phyloP scores from a whole-genome alignment of 2,113 vertebrate genomes.

The Noctilio leporinus region DNA sequence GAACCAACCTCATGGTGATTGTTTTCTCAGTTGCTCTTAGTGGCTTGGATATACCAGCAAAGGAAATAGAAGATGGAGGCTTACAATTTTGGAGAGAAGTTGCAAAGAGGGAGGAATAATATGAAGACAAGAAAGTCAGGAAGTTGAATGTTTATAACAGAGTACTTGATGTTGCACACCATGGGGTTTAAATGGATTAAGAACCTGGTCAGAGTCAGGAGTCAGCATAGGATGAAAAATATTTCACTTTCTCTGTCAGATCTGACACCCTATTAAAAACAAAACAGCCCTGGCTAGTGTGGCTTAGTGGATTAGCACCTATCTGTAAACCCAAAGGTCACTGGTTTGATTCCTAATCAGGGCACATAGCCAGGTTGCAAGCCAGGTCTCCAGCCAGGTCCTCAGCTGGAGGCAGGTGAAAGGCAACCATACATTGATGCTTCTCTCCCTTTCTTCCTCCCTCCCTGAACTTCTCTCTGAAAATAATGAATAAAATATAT shows the following conservation, averaged over 20 bases:
- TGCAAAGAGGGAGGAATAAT: neutral
- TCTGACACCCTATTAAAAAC: neutral
- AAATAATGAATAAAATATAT: too few species aligned
- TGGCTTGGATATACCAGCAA: neutral
- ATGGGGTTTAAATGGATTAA: neutral
- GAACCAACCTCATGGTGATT: neutral
- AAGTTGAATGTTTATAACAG: neutral
- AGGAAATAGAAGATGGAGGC: neutral
- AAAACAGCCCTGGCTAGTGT: too few species aligned
- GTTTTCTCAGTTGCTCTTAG: neutral
- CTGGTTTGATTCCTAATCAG: too few species aligned
- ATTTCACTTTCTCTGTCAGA: neutral
- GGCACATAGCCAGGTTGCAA: too few species aligned
- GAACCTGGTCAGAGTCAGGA: neutral
- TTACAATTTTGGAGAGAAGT: neutral
- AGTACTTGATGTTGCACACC: neutral
- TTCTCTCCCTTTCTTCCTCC: too few species aligned
- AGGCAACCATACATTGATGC: neutral
- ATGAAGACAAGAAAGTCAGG: neutral
- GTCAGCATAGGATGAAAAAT: neutral
- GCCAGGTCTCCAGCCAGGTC: too few species aligned
- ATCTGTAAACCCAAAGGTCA: too few species aligned
- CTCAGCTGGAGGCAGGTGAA: too few species aligned
- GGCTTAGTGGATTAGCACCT: too few species aligned
- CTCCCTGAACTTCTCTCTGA: too few species aligned